phyloP scores from a whole-genome alignment of 1,140 invertebrate species.

The Dysdera silvatica region DNA sequence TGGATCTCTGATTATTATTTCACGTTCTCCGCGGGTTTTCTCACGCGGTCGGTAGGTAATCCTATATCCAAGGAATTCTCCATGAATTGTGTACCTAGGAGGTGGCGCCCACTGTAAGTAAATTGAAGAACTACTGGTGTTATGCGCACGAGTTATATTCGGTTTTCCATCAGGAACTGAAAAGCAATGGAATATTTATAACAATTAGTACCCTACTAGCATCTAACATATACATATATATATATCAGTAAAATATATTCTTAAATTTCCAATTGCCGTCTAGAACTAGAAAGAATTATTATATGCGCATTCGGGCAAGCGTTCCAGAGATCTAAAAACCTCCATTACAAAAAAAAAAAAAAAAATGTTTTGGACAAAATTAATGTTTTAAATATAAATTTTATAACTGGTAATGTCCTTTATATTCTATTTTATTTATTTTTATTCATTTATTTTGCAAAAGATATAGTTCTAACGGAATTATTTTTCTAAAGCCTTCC shows the following conservation, averaged over 20 bases:
- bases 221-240: too few relatives aligned
- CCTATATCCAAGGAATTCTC: conserved; percentile 66
- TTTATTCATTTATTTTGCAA: too few relatives aligned
- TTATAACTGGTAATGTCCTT: too few relatives aligned
- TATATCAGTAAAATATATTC: too few relatives aligned
- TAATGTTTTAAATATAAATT: too few relatives aligned
- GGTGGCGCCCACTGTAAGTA: conserved; percentile 64
- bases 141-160: conserved; percentile 60
- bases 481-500: too few relatives aligned
- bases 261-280: not conserved
- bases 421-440: too few relatives aligned
- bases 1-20: conserved; percentile 32
- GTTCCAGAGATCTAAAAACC: too few relatives aligned
- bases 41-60: conserved; percentile 47
- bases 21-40: conserved; percentile 28
- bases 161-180: conserved; percentile 64
- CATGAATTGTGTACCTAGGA: conserved; percentile 58
- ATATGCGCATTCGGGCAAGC: too few relatives aligned
- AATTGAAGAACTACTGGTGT: conserved; percentile 59
- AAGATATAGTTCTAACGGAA: too few relatives aligned
- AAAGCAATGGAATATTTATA: conserved; percentile 31
- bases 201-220: not conserved
- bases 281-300: not conserved
- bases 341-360: too few relatives aligned
- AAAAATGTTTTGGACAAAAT: too few relatives aligned